Evolutionary conservation across 2,797 vertebrate species (phyloP).

Genomic region (Acropternis orthonyx): DNA sequence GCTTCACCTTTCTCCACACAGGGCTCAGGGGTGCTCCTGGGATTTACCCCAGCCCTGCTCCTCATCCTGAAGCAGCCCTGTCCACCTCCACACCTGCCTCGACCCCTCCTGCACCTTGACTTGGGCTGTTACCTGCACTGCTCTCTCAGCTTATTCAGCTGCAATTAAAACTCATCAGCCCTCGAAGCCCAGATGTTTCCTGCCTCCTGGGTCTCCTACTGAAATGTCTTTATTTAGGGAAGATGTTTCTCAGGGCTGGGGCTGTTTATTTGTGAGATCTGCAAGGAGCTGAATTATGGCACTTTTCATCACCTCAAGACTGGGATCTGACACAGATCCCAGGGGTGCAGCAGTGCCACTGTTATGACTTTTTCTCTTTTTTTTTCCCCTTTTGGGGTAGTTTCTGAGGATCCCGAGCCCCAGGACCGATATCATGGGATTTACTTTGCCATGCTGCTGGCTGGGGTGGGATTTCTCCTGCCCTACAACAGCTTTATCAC

Average conservation of each 20-base stretch:
- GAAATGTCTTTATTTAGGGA: neutral
- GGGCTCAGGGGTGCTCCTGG: neutral
- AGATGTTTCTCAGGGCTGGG: neutral
- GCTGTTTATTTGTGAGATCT: neutral
- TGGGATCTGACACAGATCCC: neutral
- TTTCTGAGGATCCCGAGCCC: slow-evolving; percentile 84
- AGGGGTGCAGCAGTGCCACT: neutral
- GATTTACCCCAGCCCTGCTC: neutral
- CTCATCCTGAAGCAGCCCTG: neutral
- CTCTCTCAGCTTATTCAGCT: neutral
- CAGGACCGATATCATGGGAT: slow-evolving; percentile 94
- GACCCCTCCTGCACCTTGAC: neutral
- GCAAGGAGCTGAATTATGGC: neutral
- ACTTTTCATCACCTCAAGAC: fast-evolving
- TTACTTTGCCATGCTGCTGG: slow-evolving; percentile 97
- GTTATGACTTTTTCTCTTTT: fast-evolving
- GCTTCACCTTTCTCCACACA: neutral
- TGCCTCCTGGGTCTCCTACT: neutral
- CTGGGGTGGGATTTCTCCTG: slow-evolving; percentile 94
- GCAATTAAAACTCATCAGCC: neutral
- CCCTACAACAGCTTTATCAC: slow-evolving; percentile 99
- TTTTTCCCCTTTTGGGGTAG: slow-evolving; percentile 47
- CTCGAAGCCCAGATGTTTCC: neutral
- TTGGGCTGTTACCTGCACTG: neutral
- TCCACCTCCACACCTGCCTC: fast-evolving